Percentiles rank a stretch among this genome's conserved stretches.
phyloP scores from a whole-genome alignment of 2,797 vertebrate species.

The Dendrocincla tyrannina region DNA sequence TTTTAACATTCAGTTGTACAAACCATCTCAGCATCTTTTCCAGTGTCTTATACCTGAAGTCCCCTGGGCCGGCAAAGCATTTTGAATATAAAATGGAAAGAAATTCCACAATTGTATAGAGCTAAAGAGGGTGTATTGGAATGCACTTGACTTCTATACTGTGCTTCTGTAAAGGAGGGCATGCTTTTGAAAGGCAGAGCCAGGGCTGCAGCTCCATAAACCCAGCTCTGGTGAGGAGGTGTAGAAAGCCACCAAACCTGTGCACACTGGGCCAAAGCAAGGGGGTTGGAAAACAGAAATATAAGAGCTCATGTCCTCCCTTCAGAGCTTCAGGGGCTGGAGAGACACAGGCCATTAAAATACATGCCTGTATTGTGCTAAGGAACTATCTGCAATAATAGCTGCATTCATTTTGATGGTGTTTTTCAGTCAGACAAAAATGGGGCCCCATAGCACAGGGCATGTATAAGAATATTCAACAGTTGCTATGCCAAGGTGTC shows the following conservation, averaged over 20 bases:
- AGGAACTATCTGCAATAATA: background rate
- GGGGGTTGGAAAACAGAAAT: background rate
- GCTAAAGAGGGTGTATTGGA: background rate
- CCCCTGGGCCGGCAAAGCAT: background rate
- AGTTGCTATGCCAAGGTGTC: background rate
- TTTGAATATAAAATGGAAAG: background rate
- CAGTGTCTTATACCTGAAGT: background rate
- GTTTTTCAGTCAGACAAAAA: background rate
- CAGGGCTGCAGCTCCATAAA: background rate
- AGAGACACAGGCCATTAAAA: background rate
- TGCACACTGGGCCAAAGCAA: background rate
- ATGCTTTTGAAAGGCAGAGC: background rate
- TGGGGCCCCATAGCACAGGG: fast-evolving
- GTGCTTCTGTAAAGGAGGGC: background rate
- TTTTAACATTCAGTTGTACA: background rate
- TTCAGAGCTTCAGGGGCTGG: background rate
- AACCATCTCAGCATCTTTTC: background rate
- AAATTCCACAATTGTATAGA: background rate
- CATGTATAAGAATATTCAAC: background rate
- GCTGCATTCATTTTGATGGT: background rate
- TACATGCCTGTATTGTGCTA: background rate
- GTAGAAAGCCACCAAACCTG: background rate
- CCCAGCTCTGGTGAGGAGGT: background rate
- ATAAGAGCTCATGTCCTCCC: background rate
- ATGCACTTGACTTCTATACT: background rate